Evolutionary conservation across 1,140 invertebrate genomes (phyloP).

Genomic region (Tetramorium simillimum): DNA sequence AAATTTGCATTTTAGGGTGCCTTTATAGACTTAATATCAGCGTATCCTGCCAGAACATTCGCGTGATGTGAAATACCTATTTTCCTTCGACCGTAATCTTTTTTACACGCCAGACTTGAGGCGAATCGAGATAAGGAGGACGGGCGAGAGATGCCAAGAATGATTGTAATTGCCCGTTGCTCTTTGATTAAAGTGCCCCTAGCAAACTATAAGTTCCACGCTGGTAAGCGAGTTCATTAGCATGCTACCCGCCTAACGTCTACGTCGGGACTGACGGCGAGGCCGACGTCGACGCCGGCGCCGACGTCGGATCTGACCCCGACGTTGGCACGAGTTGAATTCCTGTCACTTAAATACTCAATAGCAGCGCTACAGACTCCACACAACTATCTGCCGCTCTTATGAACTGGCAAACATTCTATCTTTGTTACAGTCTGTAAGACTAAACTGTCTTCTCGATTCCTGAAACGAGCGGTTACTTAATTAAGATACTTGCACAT

Average conservation of each 20-base stretch:
- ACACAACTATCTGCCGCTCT: background rate
- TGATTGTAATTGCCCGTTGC: conserved; percentile 67
- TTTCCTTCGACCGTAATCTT: background rate
- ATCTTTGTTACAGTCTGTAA: background rate
- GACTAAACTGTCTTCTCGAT: background rate
- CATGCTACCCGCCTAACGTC: conserved; percentile 47
- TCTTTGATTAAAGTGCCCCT: conserved; percentile 64
- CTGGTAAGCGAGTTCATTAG: conserved; percentile 62
- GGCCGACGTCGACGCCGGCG: conserved; percentile 1
- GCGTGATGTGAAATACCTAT: background rate
- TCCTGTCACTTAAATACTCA: conserved; percentile 39
- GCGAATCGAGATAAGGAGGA: background rate
- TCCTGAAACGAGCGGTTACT: background rate
- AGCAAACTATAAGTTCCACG: conserved; percentile 53
- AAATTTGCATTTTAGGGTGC: too few species aligned
- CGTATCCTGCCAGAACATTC: too few species aligned
- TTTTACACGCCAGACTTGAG: background rate
- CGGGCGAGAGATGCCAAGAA: conserved; percentile 17
- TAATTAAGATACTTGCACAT: background rate
- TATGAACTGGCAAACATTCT: conserved; percentile 21
- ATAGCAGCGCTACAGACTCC: background rate
- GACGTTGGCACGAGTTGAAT: conserved; percentile 29
- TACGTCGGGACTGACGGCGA: conserved; percentile 18
- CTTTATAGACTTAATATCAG: background rate
- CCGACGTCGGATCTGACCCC: conserved; percentile 1